phyloP scores from a whole-genome alignment of 2,888 invertebrate species.

The Euproctis similis region DNA sequence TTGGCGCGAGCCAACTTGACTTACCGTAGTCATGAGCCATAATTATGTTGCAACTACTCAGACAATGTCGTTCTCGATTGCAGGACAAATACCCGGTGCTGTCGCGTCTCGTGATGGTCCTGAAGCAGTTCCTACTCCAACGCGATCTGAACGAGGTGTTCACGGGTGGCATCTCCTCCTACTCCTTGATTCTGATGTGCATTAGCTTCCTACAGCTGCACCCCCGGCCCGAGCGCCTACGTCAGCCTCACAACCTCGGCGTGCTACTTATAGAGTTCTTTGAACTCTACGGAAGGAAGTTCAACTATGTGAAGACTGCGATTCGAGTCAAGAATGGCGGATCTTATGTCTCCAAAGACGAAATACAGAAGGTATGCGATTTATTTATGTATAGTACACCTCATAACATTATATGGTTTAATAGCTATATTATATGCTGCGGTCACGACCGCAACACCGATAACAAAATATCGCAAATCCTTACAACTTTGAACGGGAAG shows the following conservation, averaged over 20 bases:
- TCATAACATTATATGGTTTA: no score
- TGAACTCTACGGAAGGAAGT: conserved; percentile 96
- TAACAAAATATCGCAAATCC: no score
- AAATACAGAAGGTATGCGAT: conserved; percentile 80
- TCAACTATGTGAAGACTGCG: conserved; percentile 95
- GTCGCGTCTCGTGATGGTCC: conserved; percentile 94
- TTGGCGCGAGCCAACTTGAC: no score
- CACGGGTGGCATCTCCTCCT: conserved; percentile 99
- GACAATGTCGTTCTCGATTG: conserved; percentile 6
- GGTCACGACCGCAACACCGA: no score
- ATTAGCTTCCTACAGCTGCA: conserved; percentile 97
- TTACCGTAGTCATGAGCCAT: no score
- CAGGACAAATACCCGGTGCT: conserved; percentile 89
- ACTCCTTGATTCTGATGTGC: conserved; percentile 98
- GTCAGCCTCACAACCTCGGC: conserved; percentile 86
- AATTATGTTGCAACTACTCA: no score
- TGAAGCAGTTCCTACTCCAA: conserved; percentile 98
- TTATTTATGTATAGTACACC: no score
- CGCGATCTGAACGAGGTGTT: conserved; percentile 99
- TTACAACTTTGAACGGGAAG: no score
- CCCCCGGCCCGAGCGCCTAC: conserved; percentile 85
- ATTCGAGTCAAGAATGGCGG: conserved; percentile 96
- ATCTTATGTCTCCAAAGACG: conserved; percentile 94
- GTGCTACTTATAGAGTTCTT: conserved; percentile 97
- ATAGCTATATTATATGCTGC: no score